Evolutionary conservation across 1,140 invertebrate species (phyloP).

Genomic region (Microplitis demolitor): DNA sequence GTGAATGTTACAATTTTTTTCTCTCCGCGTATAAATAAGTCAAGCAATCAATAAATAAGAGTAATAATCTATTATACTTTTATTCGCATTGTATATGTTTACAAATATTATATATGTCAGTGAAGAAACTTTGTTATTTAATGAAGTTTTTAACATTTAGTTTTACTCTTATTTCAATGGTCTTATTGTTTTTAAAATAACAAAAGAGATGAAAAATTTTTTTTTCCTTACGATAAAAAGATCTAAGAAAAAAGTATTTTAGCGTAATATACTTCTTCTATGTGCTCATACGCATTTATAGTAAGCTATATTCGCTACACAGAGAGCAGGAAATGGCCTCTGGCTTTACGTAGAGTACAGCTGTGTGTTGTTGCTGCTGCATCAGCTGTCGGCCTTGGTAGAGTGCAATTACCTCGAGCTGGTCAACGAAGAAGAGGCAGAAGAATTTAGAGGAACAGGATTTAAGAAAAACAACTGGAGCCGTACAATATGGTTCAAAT

Average conservation of each 20-base stretch:
- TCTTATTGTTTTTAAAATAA: too few relatives aligned
- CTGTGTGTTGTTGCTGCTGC: slow-evolving; percentile 51
- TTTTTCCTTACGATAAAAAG: too few relatives aligned
- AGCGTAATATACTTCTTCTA: slow-evolving; percentile 8
- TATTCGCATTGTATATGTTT: too few relatives aligned
- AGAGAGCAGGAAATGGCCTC: slow-evolving; percentile 25
- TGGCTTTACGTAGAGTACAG: slow-evolving; percentile 36
- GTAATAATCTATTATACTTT: too few relatives aligned
- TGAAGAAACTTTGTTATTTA: too few relatives aligned
- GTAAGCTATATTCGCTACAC: slow-evolving; percentile 16
- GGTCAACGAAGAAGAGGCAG: slow-evolving; percentile 46
- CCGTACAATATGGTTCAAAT: slow-evolving; percentile 11
- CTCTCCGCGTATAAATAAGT: too few relatives aligned
- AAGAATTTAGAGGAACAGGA: slow-evolving; percentile 23
- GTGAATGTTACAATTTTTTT: too few relatives aligned
- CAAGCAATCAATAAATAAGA: too few relatives aligned
- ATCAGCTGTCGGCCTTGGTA: slow-evolving; percentile 63
- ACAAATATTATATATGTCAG: too few relatives aligned
- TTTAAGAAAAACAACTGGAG: slow-evolving; percentile 8
- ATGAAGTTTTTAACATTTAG: too few relatives aligned
- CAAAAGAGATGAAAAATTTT: not conserved
- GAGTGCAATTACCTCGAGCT: slow-evolving; percentile 59
- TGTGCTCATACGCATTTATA: slow-evolving; percentile 1
- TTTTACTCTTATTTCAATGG: too few relatives aligned
- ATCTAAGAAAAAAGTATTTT: not conserved